Base-by-base conservation (phyloP, 2,113 vertebrate species). In the Clarias magur region DNA sequence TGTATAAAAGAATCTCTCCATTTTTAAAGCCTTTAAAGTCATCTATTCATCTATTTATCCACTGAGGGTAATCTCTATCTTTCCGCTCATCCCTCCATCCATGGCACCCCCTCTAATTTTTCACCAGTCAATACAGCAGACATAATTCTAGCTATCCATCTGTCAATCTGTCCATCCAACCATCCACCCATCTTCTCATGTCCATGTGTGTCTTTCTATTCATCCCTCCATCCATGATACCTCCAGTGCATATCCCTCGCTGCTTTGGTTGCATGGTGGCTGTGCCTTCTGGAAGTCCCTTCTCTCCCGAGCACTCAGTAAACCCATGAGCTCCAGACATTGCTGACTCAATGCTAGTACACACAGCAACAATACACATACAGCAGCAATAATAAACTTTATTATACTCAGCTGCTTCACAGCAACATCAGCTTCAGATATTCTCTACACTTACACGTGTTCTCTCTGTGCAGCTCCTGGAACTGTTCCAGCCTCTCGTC, bases 231-330 rank as follows among this genome's bases (percentile, higher is more conserved):
- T 85, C 17, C 19, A 16, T 60, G 91, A 88, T 89, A 99, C 98
- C 93, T 99, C 96, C 56, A 97, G 93, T 16, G 93, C 88, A 15
- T 95, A 95, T 19, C 94, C 86, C 3, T 97, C 96, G 79, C 92
- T 92, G 34, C 93, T 89, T 59, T 84, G 90, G 73, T 87, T 92
- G 83, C 84, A 91, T 2, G 92, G 88, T 1, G 88, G 93, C 85
- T 92, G 88, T 23, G 91, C 95, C 76, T 93, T 94, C 91, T 94
- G 94, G 89, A 95, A 93, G 67, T 91, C 88, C 75, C 94, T 96
- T 94, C 96, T 96, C 82, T 98, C 95, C 68, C 94, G 94, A 80
- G 95, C 87, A 76, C 95, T 95, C 6, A 98, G 92, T 95, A 97
- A 93, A 53, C 96, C 95, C 11, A 98, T 92, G 23, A 95, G 93